Evolutionary conservation across 2,113 vertebrate genomes (phyloP).

Genomic region (Fulica atra): DNA sequence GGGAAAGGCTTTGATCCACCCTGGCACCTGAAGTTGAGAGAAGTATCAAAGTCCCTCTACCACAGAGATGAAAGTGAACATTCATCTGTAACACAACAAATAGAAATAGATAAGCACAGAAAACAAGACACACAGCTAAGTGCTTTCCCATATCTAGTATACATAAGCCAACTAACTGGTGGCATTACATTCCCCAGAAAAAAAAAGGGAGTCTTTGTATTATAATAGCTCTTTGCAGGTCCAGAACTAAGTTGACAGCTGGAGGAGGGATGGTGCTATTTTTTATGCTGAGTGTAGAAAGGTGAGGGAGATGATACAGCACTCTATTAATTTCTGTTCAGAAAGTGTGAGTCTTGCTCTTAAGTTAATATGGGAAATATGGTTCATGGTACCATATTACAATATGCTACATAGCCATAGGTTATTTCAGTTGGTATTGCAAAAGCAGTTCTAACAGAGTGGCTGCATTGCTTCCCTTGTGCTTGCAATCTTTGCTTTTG

Average conservation of each 20-base stretch:
- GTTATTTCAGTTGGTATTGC: not conserved
- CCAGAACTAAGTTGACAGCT: not conserved
- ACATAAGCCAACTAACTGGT: not conserved
- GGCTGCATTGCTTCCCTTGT: not conserved
- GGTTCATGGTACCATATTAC: not conserved
- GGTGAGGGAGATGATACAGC: not conserved
- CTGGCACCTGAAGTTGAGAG: not conserved
- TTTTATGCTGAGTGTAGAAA: not conserved
- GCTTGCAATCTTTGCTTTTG: not conserved
- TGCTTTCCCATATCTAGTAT: not conserved
- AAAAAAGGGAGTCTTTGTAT: not conserved
- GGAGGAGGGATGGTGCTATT: not conserved
- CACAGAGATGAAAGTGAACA: conserved; percentile 40
- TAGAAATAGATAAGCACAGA: not conserved
- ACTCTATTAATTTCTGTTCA: not conserved
- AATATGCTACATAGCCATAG: not conserved
- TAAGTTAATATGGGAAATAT: not conserved
- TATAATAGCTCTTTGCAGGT: not conserved
- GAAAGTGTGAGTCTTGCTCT: not conserved
- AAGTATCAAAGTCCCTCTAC: conserved; percentile 7
- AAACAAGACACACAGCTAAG: conserved; percentile 7
- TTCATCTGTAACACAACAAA: conserved; percentile 16
- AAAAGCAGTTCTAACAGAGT: not conserved
- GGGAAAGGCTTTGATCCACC: not conserved
- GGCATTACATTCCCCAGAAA: not conserved